Base-by-base conservation (phyloP, 2,113 vertebrate genomes). In the Ptilorrhoa leucosticta region DNA sequence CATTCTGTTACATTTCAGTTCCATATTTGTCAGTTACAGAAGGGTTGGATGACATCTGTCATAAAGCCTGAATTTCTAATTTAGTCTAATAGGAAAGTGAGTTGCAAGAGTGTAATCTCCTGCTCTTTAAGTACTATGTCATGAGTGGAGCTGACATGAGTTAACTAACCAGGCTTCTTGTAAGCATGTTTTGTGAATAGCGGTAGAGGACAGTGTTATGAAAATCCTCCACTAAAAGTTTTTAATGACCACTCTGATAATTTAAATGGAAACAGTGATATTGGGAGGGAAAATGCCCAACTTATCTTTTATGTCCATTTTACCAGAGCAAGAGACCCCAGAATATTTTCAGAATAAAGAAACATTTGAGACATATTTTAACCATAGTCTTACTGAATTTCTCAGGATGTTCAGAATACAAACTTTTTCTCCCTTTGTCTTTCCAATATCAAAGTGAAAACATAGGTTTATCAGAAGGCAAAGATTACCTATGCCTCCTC, bases 11-110 rank as follows among this genome's bases (percentile, higher is more conserved):
- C 14, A 60, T 78, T 92, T 93, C 30, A 84, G 37, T 64, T 94
- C 31, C 65, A 39, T 37, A 85, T 87, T 93, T 92, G 53, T 76
- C 83, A 90, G 40, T 83, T 94, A 50, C 31, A 72, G 73, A 51
- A 66, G 6, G 13, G 6, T 71, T 89, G 57, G 65, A 61, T 95
- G 93, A 65, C 87, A 91, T 87, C 57, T 95, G 73, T 76, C 81
- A 94, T 69, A 56, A 75, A 79, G 56, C 12, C 9, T 92, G 73
- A 94, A 84, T 87, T 82, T 92, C 87, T 92, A 84, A 89, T 91
- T 84, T 40, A 63, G 33, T 75, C 37, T 91, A 94, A 91, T 65
- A 79, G 65, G 82, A 72, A 87, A 84, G 85, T 75, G 22, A 69
- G 37, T 75, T 82, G 9, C 51, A 66, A 58, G 37, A 70, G 6